Percentiles rank a stretch among this genome's conserved stretches.
Evolutionary conservation across 2,888 invertebrate species (phyloP).

Genomic region (Idaea straminata): DNA sequence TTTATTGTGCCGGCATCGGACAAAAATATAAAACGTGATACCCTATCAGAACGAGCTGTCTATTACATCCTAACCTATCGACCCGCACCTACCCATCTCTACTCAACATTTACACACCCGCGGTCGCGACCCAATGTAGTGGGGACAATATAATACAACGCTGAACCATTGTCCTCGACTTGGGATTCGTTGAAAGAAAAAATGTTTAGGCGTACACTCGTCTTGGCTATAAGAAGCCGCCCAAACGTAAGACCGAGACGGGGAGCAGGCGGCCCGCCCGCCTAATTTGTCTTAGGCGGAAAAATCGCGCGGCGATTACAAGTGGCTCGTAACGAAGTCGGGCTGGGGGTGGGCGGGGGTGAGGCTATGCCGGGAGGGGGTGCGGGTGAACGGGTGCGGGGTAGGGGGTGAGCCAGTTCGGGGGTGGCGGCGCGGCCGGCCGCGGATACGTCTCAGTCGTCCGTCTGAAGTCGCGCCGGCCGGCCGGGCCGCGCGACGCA

Average conservation of each 20-base stretch:
- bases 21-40: not conserved
- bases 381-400: constrained; percentile 32
- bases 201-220: constrained; percentile 51
- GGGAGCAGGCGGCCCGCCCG: constrained; percentile 59
- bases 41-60: not conserved
- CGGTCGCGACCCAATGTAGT: constrained; percentile 5
- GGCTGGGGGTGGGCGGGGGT: constrained; percentile 46
- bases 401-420: constrained; percentile 29
- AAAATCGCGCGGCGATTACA: constrained; percentile 79
- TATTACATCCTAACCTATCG: constrained; percentile 6
- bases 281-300: constrained; percentile 80
- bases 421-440: constrained; percentile 54
- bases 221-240: constrained; percentile 65
- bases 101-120: constrained; percentile 7
- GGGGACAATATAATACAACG: constrained; percentile 1
- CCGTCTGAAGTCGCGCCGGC: constrained; percentile 80
- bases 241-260: constrained; percentile 53
- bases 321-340: constrained; percentile 80
- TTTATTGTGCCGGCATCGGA: constrained; percentile 19
- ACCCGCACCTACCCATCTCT: constrained; percentile 5
- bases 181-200: constrained; percentile 27
- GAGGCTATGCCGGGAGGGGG: constrained; percentile 32
- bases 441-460: constrained; percentile 72
- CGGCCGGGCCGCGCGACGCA: constrained; percentile 78
- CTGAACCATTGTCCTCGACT: constrained; percentile 5